Percentiles rank a stretch among this genome's conserved stretches.
These are phyloP conservation scores for Agrilus mali DNA, from an alignment of 2,888 invertebrate species.

Conservation along the genomic window DNA sequence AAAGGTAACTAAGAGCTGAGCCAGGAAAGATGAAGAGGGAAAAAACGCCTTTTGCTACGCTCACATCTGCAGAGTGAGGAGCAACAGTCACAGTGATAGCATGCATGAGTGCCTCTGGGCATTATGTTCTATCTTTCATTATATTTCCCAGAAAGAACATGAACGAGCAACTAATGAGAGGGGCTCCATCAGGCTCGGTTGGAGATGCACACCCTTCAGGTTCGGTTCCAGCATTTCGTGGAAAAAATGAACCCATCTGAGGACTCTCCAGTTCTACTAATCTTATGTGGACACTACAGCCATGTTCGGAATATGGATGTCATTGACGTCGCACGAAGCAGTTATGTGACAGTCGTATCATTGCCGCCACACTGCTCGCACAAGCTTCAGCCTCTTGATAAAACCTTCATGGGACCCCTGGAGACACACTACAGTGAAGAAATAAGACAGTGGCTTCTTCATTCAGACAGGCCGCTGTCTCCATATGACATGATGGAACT, in stretches of 20 bases:
- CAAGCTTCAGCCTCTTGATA: constrained; percentile 21
- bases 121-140: too few relatives aligned
- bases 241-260: constrained; percentile 5
- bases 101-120: too few relatives aligned
- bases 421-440: constrained; percentile 10
- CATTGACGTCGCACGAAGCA: constrained; percentile 17
- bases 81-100: too few relatives aligned
- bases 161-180: too few relatives aligned
- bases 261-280: constrained; percentile 11
- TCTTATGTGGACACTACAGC: constrained; percentile 17
- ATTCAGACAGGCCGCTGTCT: constrained; percentile 15
- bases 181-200: too few relatives aligned
- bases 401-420: constrained; percentile 21
- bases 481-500: constrained; percentile 12
- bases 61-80: too few relatives aligned
- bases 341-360: constrained; percentile 18
- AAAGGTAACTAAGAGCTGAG: too few relatives aligned
- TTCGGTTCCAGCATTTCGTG: too few relatives aligned
- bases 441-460: background rate
- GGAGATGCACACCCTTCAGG: too few relatives aligned
- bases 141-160: too few relatives aligned
- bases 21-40: too few relatives aligned
- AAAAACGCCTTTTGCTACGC: too few relatives aligned
- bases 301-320: constrained; percentile 20
- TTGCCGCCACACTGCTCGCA: constrained; percentile 22